Percentiles rank a stretch among this genome's conserved stretches.
These are phyloP conservation scores for Reticulitermes lucifugus DNA, from an alignment of 2,888 invertebrate species.

Conservation along the genomic window DNA sequence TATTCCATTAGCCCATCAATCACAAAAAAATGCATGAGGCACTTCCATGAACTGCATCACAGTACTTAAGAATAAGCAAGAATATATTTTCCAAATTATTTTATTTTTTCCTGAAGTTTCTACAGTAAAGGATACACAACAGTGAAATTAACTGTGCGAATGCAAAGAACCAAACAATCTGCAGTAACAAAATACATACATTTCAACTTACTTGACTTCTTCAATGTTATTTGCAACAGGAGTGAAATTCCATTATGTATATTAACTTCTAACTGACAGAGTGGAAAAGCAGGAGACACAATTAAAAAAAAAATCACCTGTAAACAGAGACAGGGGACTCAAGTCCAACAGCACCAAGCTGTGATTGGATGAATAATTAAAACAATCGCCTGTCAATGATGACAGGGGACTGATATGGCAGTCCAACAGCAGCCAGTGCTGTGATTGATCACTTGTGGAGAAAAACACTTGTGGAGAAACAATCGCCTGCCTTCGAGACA, in stretches of 20 bases:
- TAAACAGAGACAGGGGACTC: slow-evolving; percentile 48
- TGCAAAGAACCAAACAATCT: slow-evolving; percentile 30
- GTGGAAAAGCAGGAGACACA: slow-evolving; percentile 16
- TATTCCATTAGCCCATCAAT: no score
- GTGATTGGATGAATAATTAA: slow-evolving; percentile 49
- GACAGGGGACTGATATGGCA: slow-evolving; percentile 48
- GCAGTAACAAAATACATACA: slow-evolving; percentile 20
- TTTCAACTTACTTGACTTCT: slow-evolving; percentile 35
- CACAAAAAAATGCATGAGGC: neutral
- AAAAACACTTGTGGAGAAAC: slow-evolving; percentile 22
- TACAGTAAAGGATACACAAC: slow-evolving; percentile 38
- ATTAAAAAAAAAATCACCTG: slow-evolving; percentile 55
- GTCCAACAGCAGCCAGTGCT: slow-evolving; percentile 43
- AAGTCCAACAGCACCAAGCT: slow-evolving; percentile 53
- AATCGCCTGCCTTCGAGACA: slow-evolving; percentile 47
- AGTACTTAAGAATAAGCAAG: slow-evolving; percentile 9
- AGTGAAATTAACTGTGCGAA: slow-evolving; percentile 38
- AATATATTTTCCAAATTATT: slow-evolving; percentile 20
- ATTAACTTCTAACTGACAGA: slow-evolving; percentile 35
- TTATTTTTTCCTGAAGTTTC: slow-evolving; percentile 31
- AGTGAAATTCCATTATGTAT: slow-evolving; percentile 7
- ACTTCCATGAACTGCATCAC: neutral
- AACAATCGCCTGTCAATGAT: slow-evolving; percentile 59
- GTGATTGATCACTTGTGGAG: slow-evolving; percentile 29
- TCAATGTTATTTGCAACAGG: slow-evolving; percentile 28